phyloP scores from a whole-genome alignment of 30 jellyfish, hydroid and myxozoan species.

The Morbakka virulenta region DNA sequence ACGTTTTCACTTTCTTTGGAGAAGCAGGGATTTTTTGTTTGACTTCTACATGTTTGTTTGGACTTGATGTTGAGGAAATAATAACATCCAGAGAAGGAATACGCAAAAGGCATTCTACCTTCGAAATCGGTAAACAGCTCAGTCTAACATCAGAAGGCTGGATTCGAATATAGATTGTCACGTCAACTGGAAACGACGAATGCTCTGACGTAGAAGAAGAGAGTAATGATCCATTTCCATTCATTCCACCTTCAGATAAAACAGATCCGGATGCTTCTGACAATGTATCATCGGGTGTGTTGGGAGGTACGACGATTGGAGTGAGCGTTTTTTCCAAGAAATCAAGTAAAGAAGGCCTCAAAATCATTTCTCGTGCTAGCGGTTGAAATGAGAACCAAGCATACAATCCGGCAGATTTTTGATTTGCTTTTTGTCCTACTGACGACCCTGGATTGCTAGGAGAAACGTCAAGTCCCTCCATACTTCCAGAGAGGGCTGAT shows the following conservation, averaged over 20 bases:
- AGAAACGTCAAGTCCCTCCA: conserved; percentile 25
- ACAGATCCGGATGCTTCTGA: conserved; percentile 16
- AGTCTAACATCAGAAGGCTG: conserved; percentile 93
- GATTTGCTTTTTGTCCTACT: conserved; percentile 38
- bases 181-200: conserved; percentile 89
- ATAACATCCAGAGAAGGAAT: conserved; percentile 86
- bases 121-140: conserved; percentile 88
- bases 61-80: conserved; percentile 74
- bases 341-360: conserved; percentile 85
- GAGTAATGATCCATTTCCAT: conserved; percentile 66
- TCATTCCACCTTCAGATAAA: conserved; percentile 37
- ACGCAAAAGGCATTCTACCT: conserved; percentile 85
- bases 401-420: conserved; percentile 76
- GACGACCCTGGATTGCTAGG: conserved; percentile 41
- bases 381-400: conserved; percentile 81
- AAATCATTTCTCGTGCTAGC: conserved; percentile 82
- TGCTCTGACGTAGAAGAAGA: conserved; percentile 77
- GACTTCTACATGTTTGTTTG: neutral
- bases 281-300: conserved; percentile 22
- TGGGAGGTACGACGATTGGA: conserved; percentile 57
- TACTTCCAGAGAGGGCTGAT: neutral
- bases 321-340: conserved; percentile 78
- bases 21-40: conserved; percentile 11
- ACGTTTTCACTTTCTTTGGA: conserved; percentile 33
- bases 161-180: conserved; percentile 72